Evolutionary conservation across 2,113 vertebrate species (phyloP).

Genomic region (Origma solitaria): DNA sequence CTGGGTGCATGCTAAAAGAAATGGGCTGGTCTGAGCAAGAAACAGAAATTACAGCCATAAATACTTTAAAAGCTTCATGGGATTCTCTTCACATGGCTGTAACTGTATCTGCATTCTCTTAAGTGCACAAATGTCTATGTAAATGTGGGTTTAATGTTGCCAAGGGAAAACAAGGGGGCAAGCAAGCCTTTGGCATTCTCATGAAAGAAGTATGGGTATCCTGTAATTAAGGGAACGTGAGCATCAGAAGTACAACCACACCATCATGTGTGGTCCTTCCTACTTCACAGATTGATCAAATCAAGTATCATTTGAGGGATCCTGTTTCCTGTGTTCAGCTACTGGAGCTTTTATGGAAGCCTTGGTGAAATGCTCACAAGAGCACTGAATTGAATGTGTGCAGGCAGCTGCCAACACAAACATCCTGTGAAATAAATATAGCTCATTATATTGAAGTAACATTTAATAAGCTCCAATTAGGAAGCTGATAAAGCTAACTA

Average conservation of each 20-base stretch:
- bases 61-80: background rate
- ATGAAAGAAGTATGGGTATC: background rate
- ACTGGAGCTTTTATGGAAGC: background rate
- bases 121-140: background rate
- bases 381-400: background rate
- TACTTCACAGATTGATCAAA: background rate
- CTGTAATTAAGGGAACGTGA: background rate
- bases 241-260: background rate
- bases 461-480: background rate
- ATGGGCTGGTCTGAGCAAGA: background rate
- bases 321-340: background rate
- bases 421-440: slow-evolving; percentile 21
- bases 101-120: background rate
- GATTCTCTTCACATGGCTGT: background rate
- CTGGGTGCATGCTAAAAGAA: background rate
- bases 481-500: background rate
- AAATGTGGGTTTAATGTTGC: background rate
- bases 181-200: background rate
- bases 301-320: background rate
- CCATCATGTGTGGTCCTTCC: background rate
- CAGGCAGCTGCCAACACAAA: slow-evolving; percentile 6
- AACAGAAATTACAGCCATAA: background rate
- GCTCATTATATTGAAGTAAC: background rate
- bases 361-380: background rate
- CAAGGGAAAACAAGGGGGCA: background rate